phyloP scores from a whole-genome alignment of 2,888 invertebrate genomes.

The Pollenia labialis region DNA sequence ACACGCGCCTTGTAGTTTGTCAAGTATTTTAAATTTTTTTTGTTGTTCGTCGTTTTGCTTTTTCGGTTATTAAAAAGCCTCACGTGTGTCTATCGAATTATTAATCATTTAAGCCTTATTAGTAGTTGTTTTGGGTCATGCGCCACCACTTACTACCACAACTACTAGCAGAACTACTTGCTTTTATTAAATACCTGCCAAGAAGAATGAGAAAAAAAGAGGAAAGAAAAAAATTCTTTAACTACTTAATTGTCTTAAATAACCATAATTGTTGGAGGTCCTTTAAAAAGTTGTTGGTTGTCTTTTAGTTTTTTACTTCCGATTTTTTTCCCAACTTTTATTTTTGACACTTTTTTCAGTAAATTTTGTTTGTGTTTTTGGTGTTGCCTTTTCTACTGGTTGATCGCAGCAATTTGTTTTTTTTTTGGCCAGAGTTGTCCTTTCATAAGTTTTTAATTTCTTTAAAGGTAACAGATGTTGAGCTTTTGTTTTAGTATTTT shows the following conservation, averaged over 20 bases:
- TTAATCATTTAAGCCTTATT: slow-evolving; percentile 53
- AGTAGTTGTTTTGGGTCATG: slow-evolving; percentile 68
- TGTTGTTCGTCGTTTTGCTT: slow-evolving; percentile 25
- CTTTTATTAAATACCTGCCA: neutral
- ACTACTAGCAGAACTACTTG: slow-evolving; percentile 10
- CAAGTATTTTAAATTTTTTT: slow-evolving; percentile 22
- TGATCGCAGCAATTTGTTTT: neutral
- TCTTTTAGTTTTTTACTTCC: slow-evolving; percentile 74
- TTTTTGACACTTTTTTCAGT: slow-evolving; percentile 65
- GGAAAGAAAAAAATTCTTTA: slow-evolving; percentile 25
- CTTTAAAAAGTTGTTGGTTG: slow-evolving; percentile 40
- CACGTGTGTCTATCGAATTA: slow-evolving; percentile 62
- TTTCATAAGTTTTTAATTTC: slow-evolving; percentile 45
- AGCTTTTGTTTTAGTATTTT: slow-evolving; percentile 31
- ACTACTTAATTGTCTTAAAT: slow-evolving; percentile 68
- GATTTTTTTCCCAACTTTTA: slow-evolving; percentile 72
- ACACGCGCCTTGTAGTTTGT: slow-evolving; percentile 75
- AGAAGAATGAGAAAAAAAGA: slow-evolving; percentile 1
- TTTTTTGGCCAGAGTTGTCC: slow-evolving; percentile 21
- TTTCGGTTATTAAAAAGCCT: slow-evolving; percentile 38
- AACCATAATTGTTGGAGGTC: slow-evolving; percentile 66
- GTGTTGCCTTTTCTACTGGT: neutral
- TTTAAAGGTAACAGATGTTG: slow-evolving; percentile 67
- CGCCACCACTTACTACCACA: slow-evolving; percentile 48
- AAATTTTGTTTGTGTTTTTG: slow-evolving; percentile 20